phyloP scores from a whole-genome alignment of 2,797 vertebrate species.

The Ara ararauna region DNA sequence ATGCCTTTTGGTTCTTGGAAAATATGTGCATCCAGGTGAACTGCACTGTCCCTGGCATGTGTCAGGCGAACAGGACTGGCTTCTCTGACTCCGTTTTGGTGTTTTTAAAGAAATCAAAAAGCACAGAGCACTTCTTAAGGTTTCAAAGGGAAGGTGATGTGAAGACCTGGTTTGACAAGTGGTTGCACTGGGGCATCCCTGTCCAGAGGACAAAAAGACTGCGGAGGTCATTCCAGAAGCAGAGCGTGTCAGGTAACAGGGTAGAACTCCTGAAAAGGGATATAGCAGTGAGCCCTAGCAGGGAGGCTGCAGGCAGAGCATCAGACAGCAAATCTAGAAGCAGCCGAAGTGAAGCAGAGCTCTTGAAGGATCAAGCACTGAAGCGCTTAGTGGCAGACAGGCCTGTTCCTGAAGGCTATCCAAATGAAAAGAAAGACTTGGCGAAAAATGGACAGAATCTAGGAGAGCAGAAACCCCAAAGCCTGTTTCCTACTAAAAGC shows the following conservation, averaged over 20 bases:
- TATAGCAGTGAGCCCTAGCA: background rate
- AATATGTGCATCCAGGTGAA: slow-evolving; percentile 88
- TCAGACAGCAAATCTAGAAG: background rate
- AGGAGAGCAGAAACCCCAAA: background rate
- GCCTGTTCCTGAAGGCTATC: background rate
- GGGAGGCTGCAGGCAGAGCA: background rate
- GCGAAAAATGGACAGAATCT: background rate
- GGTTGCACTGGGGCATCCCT: slow-evolving; percentile 38
- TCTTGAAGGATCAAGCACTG: background rate
- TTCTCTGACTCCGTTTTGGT: slow-evolving; percentile 72
- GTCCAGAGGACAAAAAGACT: slow-evolving; percentile 27
- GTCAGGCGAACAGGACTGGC: slow-evolving; percentile 72
- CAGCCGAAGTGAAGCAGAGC: background rate
- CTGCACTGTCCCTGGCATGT: slow-evolving; percentile 79
- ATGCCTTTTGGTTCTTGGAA: slow-evolving; percentile 90
- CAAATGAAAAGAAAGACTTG: background rate
- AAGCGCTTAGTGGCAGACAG: background rate
- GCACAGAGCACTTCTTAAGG: slow-evolving; percentile 30
- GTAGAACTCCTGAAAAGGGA: slow-evolving; percentile 44
- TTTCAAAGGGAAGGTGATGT: background rate
- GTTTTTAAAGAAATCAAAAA: slow-evolving; percentile 72
- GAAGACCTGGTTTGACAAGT: slow-evolving; percentile 22
- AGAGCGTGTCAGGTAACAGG: background rate
- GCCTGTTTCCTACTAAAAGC: background rate
- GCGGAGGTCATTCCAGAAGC: slow-evolving; percentile 9